Evolutionary conservation across 2,797 vertebrate species (phyloP).

Genomic region (Hephaestus fuliginosus): DNA sequence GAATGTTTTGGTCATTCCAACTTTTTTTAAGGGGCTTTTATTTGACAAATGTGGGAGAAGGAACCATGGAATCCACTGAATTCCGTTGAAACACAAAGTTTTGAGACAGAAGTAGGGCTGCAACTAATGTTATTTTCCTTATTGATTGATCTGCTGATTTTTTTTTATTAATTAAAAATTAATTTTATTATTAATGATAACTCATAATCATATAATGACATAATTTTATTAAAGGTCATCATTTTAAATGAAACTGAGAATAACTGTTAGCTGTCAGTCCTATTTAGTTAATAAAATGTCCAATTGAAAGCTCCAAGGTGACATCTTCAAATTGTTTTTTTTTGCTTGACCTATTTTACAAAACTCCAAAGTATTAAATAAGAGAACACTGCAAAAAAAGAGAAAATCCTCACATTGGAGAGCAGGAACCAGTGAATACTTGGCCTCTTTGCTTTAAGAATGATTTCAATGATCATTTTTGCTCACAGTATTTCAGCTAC

Average conservation of each 20-base stretch:
- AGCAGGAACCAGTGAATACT: not conserved
- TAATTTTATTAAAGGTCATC: not conserved
- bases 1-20: not conserved
- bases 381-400: too few relatives aligned
- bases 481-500: too few relatives aligned
- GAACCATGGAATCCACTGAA: not conserved
- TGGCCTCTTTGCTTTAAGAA: not conserved
- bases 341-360: not conserved
- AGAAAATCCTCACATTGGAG: not conserved
- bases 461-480: too few relatives aligned
- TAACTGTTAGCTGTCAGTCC: not conserved
- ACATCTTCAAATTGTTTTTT: not conserved
- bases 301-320: not conserved
- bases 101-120: not conserved
- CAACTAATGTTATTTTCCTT: not conserved
- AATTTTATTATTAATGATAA: too few relatives aligned
- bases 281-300: not conserved
- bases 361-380: not conserved
- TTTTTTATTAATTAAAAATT: not conserved
- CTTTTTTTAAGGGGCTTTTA: constrained; percentile 20
- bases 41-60: not conserved
- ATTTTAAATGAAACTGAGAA: not conserved
- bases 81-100: not conserved
- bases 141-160: not conserved
- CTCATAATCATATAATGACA: too few relatives aligned